A percentile compares a stretch with the other conserved stretches of the same genome.
Evolutionary conservation across 2,797 vertebrate species (phyloP).

Genomic region (Coluber constrictor): DNA sequence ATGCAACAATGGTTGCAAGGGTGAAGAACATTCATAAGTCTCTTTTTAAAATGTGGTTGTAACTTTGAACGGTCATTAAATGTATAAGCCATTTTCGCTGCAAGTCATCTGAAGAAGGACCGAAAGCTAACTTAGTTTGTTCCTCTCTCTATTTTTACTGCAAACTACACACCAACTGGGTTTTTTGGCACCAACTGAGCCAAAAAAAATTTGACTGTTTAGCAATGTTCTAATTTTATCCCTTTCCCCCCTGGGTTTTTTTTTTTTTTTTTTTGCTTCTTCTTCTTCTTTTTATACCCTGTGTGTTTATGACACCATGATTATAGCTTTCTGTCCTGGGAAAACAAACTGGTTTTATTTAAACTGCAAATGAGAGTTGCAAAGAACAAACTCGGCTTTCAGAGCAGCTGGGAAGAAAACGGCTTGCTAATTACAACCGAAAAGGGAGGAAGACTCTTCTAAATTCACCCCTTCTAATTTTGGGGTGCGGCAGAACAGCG

Average conservation of each 20-base stretch:
- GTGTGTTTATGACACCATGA: constrained; percentile 10
- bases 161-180: no score
- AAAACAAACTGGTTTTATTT: constrained; percentile 36
- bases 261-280: not conserved
- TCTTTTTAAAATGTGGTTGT: not conserved
- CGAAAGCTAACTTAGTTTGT: not conserved
- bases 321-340: constrained; percentile 28
- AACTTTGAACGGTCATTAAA: not conserved
- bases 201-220: not conserved
- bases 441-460: not conserved
- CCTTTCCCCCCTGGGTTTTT: not conserved
- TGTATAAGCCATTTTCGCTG: not conserved
- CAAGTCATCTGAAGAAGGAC: not conserved
- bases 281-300: not conserved
- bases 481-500: not conserved
- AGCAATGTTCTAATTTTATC: constrained; percentile 24
- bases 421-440: not conserved
- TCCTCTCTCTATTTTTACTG: not conserved
- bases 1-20: not conserved
- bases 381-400: constrained; percentile 21
- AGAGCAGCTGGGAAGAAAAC: not conserved
- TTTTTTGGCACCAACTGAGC: no score
- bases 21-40: not conserved
- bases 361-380: not conserved
- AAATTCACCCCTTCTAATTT: constrained; percentile 3